Conservation (phyloP, 1,140 invertebrate genomes). For the Dolichoris vasculosae region DNA sequence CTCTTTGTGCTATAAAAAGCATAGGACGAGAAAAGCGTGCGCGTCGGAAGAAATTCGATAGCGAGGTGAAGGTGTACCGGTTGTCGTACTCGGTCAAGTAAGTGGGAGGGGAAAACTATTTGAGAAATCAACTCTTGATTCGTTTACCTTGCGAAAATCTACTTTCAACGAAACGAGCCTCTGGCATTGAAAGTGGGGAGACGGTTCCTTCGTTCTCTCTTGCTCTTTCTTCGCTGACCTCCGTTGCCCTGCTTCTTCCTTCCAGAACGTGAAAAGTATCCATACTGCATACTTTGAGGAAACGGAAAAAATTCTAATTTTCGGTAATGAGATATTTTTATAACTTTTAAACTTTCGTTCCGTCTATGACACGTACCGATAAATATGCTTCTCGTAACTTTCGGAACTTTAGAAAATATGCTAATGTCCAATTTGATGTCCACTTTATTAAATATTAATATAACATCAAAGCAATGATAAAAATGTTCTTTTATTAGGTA, state of each 20-base stretch:
- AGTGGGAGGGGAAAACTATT: constrained; percentile 56
- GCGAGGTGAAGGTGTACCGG: constrained; percentile 56
- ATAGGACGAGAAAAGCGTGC: neutral
- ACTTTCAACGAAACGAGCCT: constrained; percentile 53
- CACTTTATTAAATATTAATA: neutral
- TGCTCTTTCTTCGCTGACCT: constrained; percentile 29
- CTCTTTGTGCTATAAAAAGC: constrained; percentile 25
- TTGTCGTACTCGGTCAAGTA: constrained; percentile 54
- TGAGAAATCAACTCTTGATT: constrained; percentile 66
- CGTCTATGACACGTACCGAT: neutral
- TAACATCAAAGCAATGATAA: neutral
- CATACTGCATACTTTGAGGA: constrained; percentile 4
- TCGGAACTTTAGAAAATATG: neutral
- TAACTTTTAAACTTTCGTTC: neutral
- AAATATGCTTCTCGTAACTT: constrained; percentile 4
- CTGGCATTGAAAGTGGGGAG: constrained; percentile 57
- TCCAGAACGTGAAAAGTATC: constrained; percentile 31
- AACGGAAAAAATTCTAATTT: constrained; percentile 21
- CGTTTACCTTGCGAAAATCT: constrained; percentile 61
- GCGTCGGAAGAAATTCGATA: constrained; percentile 38
- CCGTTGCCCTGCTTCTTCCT: neutral
- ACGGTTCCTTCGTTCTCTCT: neutral
- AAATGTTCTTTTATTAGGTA: neutral
- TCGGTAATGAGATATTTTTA: constrained; percentile 29
- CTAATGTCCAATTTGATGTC: neutral